Conservation (phyloP, 2,113 vertebrate genomes). For the Colius striatus region DNA sequence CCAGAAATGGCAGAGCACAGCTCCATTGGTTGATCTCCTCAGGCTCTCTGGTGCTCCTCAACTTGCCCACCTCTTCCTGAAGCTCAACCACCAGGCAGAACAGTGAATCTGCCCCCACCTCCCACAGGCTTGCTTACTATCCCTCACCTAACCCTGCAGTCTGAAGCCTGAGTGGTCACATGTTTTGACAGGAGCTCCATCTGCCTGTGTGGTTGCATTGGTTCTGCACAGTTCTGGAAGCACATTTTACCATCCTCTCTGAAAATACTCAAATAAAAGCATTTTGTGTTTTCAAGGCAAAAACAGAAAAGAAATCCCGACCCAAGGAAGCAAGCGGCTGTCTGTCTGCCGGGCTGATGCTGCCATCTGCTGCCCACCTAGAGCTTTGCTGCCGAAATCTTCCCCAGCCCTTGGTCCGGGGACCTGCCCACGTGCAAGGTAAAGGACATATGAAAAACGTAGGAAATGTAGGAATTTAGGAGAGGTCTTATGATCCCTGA, state of each 20-base stretch:
- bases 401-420: background rate
- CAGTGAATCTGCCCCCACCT: too few relatives aligned
- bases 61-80: too few relatives aligned
- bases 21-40: too few relatives aligned
- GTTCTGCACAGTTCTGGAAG: too few relatives aligned
- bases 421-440: fast-evolving
- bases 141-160: too few relatives aligned
- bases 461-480: background rate
- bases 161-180: too few relatives aligned
- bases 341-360: conserved; percentile 8
- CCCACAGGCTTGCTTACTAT: too few relatives aligned
- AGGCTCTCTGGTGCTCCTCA: too few relatives aligned
- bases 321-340: fast-evolving
- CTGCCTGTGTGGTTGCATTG: too few relatives aligned
- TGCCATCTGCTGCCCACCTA: conserved; percentile 48
- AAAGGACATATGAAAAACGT: background rate
- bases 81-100: too few relatives aligned
- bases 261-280: background rate
- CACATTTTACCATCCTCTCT: background rate
- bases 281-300: background rate
- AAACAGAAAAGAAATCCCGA: fast-evolving
- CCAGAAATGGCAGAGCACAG: too few relatives aligned
- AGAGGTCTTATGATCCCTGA: background rate
- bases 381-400: background rate
- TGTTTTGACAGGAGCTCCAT: too few relatives aligned